These are phyloP conservation scores for Lathronympha strigana DNA, from an alignment of 2,888 invertebrate genomes.

Conservation along the genomic window DNA sequence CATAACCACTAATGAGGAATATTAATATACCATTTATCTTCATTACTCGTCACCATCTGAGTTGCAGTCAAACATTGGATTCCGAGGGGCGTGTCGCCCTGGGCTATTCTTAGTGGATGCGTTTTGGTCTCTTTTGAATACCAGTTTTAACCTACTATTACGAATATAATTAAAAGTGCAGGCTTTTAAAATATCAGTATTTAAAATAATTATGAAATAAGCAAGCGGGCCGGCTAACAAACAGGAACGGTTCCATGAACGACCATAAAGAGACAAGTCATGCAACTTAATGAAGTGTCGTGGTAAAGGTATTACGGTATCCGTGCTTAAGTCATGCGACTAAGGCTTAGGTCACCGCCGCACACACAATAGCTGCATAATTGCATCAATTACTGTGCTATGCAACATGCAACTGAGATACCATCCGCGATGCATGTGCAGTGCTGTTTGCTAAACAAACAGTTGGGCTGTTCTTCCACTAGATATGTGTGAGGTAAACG, in stretches of 20 bases:
- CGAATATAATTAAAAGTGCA: not conserved
- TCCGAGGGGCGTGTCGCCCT: conserved; percentile 5
- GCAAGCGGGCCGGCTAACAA: conserved; percentile 12
- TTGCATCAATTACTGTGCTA: conserved; percentile 38
- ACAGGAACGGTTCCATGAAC: conserved; percentile 7
- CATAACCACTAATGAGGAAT: not conserved
- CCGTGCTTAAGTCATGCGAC: conserved; percentile 35
- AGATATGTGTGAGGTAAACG: not conserved
- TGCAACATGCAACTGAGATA: conserved; percentile 36
- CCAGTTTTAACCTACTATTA: conserved; percentile 12
- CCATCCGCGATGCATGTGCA: conserved; percentile 29
- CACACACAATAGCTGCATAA: conserved; percentile 38
- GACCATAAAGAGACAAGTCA: conserved; percentile 25
- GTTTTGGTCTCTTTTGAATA: conserved; percentile 13
- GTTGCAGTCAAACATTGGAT: not conserved
- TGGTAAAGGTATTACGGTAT: conserved; percentile 29
- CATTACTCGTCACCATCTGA: conserved; percentile 4
- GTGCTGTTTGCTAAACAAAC: conserved; percentile 37
- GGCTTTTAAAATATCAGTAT: not conserved
- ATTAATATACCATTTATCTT: not conserved
- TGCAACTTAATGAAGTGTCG: conserved; percentile 33
- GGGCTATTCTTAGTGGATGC: conserved; percentile 22
- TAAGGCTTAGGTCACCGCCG: conserved; percentile 39
- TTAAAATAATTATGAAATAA: conserved; percentile 4
- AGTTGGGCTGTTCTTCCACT: not conserved